Evolutionary conservation across 2,113 vertebrate species (phyloP).

Genomic region (Riparia riparia): DNA sequence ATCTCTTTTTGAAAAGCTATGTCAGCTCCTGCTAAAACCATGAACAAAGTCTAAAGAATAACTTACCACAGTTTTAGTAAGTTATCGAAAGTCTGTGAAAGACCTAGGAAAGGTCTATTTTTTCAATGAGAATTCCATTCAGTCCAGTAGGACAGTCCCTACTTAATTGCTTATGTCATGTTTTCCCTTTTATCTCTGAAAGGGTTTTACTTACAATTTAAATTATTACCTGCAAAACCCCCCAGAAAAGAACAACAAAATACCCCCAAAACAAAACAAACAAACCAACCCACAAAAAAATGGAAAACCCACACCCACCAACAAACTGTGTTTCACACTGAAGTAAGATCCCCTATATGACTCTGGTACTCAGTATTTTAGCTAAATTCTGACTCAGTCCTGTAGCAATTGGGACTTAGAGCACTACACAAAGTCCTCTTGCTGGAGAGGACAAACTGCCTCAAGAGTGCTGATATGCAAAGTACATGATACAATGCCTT

Average conservation of each 20-base stretch:
- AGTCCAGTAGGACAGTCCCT: neutral
- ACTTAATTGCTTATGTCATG: neutral
- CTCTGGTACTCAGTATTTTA: neutral
- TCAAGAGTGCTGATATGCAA: neutral
- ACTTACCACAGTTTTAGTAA: neutral
- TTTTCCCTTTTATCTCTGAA: neutral
- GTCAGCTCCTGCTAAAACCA: neutral
- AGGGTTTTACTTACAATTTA: neutral
- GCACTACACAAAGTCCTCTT: neutral
- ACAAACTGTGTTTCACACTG: neutral
- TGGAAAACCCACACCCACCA: neutral
- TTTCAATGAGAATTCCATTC: neutral
- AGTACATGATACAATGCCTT: rapidly evolving
- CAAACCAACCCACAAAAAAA: rapidly evolving
- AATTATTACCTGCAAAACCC: rapidly evolving
- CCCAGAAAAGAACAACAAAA: neutral
- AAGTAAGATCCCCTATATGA: rapidly evolving
- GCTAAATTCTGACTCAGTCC: neutral
- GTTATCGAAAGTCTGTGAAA: neutral
- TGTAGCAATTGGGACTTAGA: neutral
- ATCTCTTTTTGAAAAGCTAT: neutral
- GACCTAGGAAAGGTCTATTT: neutral
- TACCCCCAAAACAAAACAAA: neutral
- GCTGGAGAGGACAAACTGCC: neutral
- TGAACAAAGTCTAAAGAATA: neutral